Evolutionary conservation across 2,797 vertebrate species (phyloP).

Genomic region (Girardinus metallicus): DNA sequence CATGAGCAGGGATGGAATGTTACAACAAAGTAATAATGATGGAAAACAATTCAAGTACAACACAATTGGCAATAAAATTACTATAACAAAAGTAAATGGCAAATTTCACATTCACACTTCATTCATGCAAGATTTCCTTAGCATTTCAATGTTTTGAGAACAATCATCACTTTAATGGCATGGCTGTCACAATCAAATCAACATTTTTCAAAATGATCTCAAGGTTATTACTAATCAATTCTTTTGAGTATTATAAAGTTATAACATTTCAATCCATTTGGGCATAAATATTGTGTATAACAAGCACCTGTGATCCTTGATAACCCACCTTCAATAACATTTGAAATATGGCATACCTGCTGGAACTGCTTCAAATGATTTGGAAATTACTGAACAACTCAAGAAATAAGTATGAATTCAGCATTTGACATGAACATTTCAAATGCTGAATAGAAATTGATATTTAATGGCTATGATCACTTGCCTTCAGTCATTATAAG

Average conservation of each 20-base stretch:
- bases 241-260: not conserved
- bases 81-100: not conserved
- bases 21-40: not conserved
- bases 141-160: not conserved
- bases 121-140: constrained; percentile 11
- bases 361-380: not conserved
- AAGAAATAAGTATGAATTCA: not conserved
- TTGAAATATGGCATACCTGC: not conserved
- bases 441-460: not conserved
- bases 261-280: not conserved
- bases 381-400: not conserved
- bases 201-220: not conserved
- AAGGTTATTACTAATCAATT: not conserved
- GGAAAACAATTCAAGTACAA: not conserved
- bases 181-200: not conserved
- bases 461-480: not conserved
- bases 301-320: not conserved
- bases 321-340: not conserved
- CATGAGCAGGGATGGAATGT: constrained; percentile 7
- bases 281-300: not conserved
- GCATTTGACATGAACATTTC: not conserved
- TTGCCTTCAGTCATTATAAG: not conserved
- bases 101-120: constrained; percentile 21
- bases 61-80: not conserved
- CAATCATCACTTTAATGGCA: constrained; percentile 6